A percentile compares a stretch with the other conserved stretches of the same genome.
Conservation (phyloP, 2,797 vertebrate species). For the Heterohyrax brucei region DNA sequence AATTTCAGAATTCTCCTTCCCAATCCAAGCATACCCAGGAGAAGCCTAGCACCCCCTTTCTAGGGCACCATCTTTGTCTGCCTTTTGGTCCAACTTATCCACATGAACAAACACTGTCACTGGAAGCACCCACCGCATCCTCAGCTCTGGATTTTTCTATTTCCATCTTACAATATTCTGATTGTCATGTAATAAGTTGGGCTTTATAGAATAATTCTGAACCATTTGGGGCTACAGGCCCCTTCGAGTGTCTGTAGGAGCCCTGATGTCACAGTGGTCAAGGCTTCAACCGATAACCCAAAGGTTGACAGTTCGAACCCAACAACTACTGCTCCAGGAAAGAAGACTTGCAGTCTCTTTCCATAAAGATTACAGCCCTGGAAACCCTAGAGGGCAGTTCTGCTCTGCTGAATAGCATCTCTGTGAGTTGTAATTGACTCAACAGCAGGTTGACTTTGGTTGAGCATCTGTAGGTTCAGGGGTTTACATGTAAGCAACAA, state of each 20-base stretch:
- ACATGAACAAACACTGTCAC: neutral
- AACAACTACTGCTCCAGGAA: no score
- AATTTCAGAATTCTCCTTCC: constrained; percentile 8
- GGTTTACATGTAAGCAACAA: neutral
- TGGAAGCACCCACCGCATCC: neutral
- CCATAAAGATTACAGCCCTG: no score
- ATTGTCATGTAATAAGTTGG: neutral
- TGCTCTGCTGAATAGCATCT: no score
- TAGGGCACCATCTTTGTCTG: neutral
- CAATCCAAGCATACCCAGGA: neutral
- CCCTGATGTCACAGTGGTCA: no score
- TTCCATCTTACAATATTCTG: neutral
- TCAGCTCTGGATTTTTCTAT: neutral
- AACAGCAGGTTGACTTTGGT: no score
- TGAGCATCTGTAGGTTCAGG: neutral
- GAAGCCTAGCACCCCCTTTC: neutral
- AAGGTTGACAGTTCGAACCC: no score
- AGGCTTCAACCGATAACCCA: no score
- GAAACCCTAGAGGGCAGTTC: no score
- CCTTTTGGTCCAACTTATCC: neutral
- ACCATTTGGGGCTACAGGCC: neutral
- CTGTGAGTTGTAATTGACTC: no score
- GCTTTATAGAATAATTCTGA: neutral
- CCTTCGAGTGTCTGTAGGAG: neutral
- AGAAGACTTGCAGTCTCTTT: no score